Base-by-base conservation (phyloP, 2,797 vertebrate species). In the Coracias cyanogaster region DNA sequence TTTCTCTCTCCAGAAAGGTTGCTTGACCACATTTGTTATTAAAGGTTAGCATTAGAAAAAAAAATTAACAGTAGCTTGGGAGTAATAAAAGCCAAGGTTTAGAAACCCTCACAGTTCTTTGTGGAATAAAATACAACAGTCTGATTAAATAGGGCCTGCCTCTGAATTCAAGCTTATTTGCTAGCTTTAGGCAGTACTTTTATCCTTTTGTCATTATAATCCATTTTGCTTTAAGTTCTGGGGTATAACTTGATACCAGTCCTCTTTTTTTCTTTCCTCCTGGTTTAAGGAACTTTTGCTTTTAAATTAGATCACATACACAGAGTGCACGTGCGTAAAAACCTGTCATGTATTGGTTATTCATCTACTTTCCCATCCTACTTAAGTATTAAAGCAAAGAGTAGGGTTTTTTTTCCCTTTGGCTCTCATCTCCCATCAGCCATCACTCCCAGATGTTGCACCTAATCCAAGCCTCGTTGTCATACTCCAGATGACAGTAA, bases 281-380 rank as follows among this genome's bases (percentile, higher is more conserved):
- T 14, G 31, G 13, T 66, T 71, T 48, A 19, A 17, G 9, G 2
- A 3, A 51, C 18, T 62, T 87, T 58, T 71, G 39, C 20, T 72
- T 72, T 84, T 35, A 15, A 45, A 54, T 48, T 19, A 4, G 6
- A 43, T 15, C 29, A 39, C 55, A 64, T 17, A 19, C 24, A 33
- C 3, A n/a, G 2, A 22, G 3, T 1, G 4, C 33, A 37, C 0
- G 1, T 5, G 18, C 6, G 4, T 20, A 54, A 65, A 85, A 45
- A 25, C 12, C 48, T 46, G 48, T 2, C 7, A 3, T 8, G 4
- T 10, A 33, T 2, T n/a, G 31, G 15, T 39, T 66, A 67, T 16
- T 57, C n/a, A 65, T 6, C 39, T 25, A 37, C 10, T 20, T 31
- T 49, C 33, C 51, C 29, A 22, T 10, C 3, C 37, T 18, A 28